These are phyloP conservation scores for Terebella lapidaria DNA, from an alignment of 2,888 invertebrate species.

Conservation along the genomic window DNA sequence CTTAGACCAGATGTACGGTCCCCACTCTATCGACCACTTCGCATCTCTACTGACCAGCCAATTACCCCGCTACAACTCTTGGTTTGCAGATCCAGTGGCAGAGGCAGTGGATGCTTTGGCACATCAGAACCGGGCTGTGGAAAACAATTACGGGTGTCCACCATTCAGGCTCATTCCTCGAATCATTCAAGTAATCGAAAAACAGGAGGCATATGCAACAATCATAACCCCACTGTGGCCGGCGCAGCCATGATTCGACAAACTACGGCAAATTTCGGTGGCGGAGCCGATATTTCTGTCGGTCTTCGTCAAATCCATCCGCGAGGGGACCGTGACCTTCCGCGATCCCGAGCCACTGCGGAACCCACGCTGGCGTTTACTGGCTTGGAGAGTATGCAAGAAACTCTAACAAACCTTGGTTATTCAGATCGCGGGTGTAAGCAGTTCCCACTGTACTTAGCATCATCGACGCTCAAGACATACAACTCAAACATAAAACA, in stretches of 20 bases:
- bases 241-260: neutral
- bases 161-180: neutral
- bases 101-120: neutral
- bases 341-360: neutral
- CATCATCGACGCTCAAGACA: too few relatives aligned
- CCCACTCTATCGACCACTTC: neutral
- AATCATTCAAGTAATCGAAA: neutral
- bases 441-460: neutral
- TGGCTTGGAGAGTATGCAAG: neutral
- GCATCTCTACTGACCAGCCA: neutral
- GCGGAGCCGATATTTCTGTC: neutral
- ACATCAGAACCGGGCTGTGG: neutral
- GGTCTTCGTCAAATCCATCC: neutral
- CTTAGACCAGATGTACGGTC: neutral
- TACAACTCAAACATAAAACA: neutral
- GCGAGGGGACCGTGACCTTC: too few relatives aligned
- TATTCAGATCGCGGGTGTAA: neutral
- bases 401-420: neutral
- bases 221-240: neutral
- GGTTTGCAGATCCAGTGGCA: neutral
- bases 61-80: neutral
- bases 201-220: neutral
- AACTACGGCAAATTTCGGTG: neutral
- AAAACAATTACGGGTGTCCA: neutral
- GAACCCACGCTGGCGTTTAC: neutral